phyloP scores from a whole-genome alignment of 2,113 vertebrate genomes.

The Prionailurus viverrinus region DNA sequence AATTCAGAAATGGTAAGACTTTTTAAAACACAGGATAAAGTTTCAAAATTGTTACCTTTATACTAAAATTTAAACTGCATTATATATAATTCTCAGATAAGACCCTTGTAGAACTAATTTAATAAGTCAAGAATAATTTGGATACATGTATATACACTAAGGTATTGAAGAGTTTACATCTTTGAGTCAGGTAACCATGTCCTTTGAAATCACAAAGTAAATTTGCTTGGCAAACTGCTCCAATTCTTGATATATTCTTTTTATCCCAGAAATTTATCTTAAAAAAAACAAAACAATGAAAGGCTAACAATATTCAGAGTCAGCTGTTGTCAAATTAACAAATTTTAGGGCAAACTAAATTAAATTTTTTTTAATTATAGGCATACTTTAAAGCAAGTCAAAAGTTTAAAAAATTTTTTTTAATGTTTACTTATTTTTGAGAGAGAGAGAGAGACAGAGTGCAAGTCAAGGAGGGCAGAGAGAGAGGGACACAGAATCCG shows the following conservation, averaged over 20 bases:
- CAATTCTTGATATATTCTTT: constrained; percentile 31
- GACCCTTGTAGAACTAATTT: constrained; percentile 45
- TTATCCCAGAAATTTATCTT: constrained; percentile 34
- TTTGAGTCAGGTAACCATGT: constrained; percentile 4
- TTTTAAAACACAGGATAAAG: constrained; percentile 22
- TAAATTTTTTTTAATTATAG: constrained; percentile 45
- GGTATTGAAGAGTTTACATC: constrained; percentile 4
- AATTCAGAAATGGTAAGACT: constrained; percentile 57
- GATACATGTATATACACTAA: background rate
- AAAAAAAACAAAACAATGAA: background rate
- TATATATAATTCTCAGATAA: constrained; percentile 24
- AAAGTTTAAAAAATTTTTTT: background rate
- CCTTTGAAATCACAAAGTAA: constrained; percentile 61
- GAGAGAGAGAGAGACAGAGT: too few relatives aligned
- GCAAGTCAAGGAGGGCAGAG: too few relatives aligned
- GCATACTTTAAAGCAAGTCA: constrained; percentile 53
- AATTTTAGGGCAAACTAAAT: background rate
- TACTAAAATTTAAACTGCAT: constrained; percentile 49
- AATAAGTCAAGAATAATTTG: constrained; percentile 20
- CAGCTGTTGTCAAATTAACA: constrained; percentile 13
- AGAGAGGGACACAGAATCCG: too few relatives aligned
- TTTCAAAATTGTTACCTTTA: constrained; percentile 59
- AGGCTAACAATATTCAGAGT: constrained; percentile 22
- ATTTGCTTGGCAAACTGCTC: constrained; percentile 52
- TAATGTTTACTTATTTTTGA: too few relatives aligned